Evolutionary conservation across 1,140 invertebrate species (phyloP).

Genomic region (Nomia melanderi): DNA sequence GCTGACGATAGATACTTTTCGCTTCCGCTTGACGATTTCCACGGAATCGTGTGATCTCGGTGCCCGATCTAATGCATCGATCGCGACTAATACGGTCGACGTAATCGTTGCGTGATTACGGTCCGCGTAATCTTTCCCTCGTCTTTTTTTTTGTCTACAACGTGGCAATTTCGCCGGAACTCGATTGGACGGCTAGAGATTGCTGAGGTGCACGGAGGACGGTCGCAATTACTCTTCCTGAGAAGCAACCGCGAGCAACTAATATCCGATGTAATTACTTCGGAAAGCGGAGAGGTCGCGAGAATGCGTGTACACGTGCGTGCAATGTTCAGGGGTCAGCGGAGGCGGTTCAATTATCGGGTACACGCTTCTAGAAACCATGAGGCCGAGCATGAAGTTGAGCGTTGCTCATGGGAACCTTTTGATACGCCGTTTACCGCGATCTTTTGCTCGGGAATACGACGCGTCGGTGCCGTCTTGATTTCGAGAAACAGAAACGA

Average conservation of each 20-base stretch:
- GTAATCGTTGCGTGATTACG: not conserved
- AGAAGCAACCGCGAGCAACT: constrained; percentile 5
- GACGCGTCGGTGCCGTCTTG: not conserved
- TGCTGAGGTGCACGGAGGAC: not conserved
- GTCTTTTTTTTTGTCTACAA: not conserved
- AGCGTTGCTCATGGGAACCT: not conserved
- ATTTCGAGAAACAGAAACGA: not conserved
- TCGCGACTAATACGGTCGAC: not conserved
- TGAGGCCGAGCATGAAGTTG: not conserved
- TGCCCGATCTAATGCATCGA: not conserved
- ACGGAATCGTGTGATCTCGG: not conserved
- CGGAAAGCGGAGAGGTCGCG: not conserved
- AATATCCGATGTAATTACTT: constrained; percentile 24
- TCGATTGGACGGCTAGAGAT: constrained; percentile 1
- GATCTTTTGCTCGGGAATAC: not conserved
- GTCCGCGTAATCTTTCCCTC: not conserved
- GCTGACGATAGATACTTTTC: too few species aligned
- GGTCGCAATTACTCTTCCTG: constrained; percentile 19
- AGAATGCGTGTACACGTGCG: constrained; percentile 9
- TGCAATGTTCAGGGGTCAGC: not conserved
- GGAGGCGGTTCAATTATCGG: not conserved
- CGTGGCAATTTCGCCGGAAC: not conserved
- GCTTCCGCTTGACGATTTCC: not conserved
- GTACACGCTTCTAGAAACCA: not conserved
- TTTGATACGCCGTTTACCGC: not conserved